Conservation (phyloP, 2,888 invertebrate species). For the Schrankia costaestrigalis region DNA sequence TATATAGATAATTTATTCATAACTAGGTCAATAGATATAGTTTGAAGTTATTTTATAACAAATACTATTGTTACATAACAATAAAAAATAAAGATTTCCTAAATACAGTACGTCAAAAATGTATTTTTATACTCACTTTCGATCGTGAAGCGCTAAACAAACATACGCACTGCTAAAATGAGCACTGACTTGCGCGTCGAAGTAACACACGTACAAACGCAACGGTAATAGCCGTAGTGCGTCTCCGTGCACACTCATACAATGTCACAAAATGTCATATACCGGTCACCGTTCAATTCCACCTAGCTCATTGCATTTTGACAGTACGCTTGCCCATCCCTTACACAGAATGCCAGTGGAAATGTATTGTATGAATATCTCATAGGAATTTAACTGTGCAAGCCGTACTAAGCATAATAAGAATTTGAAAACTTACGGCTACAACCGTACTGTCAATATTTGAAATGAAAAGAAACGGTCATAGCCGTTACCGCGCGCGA, state of each 20-base stretch:
- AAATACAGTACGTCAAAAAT: too few relatives aligned
- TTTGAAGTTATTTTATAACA: too few relatives aligned
- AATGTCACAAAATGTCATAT: too few relatives aligned
- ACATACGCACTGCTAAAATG: too few relatives aligned
- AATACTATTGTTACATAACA: too few relatives aligned
- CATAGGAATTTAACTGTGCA: too few relatives aligned
- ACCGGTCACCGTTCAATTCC: background rate
- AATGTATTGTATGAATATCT: conserved; percentile 4
- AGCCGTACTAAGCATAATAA: background rate
- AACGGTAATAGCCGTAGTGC: conserved; percentile 6
- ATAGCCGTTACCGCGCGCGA: background rate
- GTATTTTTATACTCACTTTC: too few relatives aligned
- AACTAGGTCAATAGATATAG: too few relatives aligned
- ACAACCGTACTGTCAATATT: conserved; percentile 1
- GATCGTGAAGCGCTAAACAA: too few relatives aligned
- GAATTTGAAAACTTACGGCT: conserved; percentile 2
- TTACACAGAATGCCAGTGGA: conserved; percentile 1
- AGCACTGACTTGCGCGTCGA: too few relatives aligned
- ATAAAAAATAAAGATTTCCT: too few relatives aligned
- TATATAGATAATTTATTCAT: too few relatives aligned
- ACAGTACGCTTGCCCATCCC: background rate
- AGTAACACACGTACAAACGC: conserved; percentile 1
- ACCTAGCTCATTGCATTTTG: conserved; percentile 1
- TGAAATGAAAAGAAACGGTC: conserved; percentile 1
- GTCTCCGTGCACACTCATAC: conserved; percentile 1